Conservation (phyloP, 2,797 vertebrate species). For the Aeoliscus strigatus region DNA sequence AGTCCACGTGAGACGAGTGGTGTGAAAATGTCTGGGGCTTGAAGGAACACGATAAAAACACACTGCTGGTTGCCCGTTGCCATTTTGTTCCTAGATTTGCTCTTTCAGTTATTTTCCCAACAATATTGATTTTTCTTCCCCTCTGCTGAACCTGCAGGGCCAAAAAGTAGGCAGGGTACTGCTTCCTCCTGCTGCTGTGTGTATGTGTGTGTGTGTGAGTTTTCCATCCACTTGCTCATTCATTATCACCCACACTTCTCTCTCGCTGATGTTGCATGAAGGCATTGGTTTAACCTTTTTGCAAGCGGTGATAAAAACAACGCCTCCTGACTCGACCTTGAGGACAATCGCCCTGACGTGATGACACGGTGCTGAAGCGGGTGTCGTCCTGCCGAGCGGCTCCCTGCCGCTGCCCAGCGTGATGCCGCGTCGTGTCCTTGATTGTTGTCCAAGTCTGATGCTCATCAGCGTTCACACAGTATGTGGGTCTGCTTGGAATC, state of each 20-base stretch:
- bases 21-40: slow-evolving; percentile 19
- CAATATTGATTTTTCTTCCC: slow-evolving; percentile 60
- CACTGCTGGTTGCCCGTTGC: slow-evolving; percentile 23
- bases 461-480: too few relatives aligned
- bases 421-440: slow-evolving; percentile 36
- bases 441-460: too few relatives aligned
- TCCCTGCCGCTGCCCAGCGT: slow-evolving; percentile 42
- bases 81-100: slow-evolving; percentile 37
- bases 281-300: too few relatives aligned
- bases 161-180: too few relatives aligned
- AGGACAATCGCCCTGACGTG: slow-evolving; percentile 34
- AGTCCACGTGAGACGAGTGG: too few relatives aligned
- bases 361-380: slow-evolving; percentile 21
- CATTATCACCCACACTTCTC: too few relatives aligned
- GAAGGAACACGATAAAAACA: slow-evolving; percentile 43
- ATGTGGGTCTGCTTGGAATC: too few relatives aligned
- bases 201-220: too few relatives aligned
- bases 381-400: slow-evolving; percentile 29
- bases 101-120: slow-evolving; percentile 53
- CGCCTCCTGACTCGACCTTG: slow-evolving; percentile 43
- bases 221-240: too few relatives aligned
- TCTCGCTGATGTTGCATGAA: too few relatives aligned
- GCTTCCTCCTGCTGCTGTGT: too few relatives aligned
- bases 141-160: slow-evolving; percentile 40
- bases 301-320: too few relatives aligned